phyloP scores from a whole-genome alignment of 2,797 vertebrate genomes.

The Pantherophis vulpinus region DNA sequence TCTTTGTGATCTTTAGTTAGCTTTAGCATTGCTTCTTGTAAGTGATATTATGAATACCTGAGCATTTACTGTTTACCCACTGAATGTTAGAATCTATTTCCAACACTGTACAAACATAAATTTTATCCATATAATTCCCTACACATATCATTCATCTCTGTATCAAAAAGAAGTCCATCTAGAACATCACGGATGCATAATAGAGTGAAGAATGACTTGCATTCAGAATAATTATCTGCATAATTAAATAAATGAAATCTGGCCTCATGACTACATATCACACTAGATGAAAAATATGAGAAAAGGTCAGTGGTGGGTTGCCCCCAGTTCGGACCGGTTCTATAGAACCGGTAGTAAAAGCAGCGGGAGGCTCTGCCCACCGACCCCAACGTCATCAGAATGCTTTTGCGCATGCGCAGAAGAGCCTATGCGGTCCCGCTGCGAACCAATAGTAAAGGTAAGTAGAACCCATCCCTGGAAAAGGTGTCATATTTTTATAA shows the following conservation, averaged over 20 bases:
- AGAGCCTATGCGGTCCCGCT: no score
- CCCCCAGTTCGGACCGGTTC: no score
- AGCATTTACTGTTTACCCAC: background rate
- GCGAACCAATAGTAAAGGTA: no score
- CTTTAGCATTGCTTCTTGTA: background rate
- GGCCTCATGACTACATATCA: background rate
- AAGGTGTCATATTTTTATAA: background rate
- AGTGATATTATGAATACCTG: background rate
- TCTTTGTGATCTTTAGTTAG: background rate
- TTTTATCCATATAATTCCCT: conserved; percentile 3
- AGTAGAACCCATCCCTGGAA: background rate
- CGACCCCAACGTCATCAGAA: no score
- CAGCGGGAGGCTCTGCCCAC: no score
- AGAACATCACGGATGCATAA: background rate
- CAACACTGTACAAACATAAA: background rate
- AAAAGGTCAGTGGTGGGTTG: background rate
- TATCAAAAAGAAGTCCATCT: background rate
- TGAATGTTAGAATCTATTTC: background rate
- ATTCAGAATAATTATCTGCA: background rate
- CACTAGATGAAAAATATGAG: background rate
- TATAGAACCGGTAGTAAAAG: no score
- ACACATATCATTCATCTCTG: background rate
- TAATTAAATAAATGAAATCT: background rate
- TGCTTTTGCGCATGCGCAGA: no score
- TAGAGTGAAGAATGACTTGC: background rate